A percentile compares a stretch with the other conserved stretches of the same genome.
These are phyloP conservation scores for Orius insidiosus DNA, from an alignment of 1,140 invertebrate genomes.

Conservation along the genomic window DNA sequence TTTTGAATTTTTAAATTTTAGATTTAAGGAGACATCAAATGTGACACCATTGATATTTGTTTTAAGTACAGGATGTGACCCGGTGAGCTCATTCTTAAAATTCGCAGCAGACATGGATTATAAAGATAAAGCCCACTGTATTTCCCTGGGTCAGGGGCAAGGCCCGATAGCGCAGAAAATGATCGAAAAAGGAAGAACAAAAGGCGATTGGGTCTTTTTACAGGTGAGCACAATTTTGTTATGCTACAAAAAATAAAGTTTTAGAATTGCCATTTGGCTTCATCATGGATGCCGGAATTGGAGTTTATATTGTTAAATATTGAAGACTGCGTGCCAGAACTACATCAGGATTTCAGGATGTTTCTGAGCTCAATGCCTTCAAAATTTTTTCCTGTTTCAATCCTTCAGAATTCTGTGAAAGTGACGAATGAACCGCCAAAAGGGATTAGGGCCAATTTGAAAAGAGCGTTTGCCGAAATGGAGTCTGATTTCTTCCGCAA, in stretches of 20 bases:
- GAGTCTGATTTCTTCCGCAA: constrained; percentile 62
- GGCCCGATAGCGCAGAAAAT: constrained; percentile 65
- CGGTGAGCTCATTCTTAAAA: constrained; percentile 58
- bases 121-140: constrained; percentile 54
- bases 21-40: constrained; percentile 52
- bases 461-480: constrained; percentile 61
- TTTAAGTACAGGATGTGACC: constrained; percentile 80
- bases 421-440: constrained; percentile 86
- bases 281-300: constrained; percentile 71
- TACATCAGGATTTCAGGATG: constrained; percentile 57
- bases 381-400: constrained; percentile 69
- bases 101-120: constrained; percentile 67
- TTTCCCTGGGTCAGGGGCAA: constrained; percentile 83
- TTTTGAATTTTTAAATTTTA: constrained; percentile 23
- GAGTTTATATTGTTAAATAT: constrained; percentile 52
- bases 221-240: constrained; percentile 33
- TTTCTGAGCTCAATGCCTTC: constrained; percentile 78
- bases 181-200: constrained; percentile 47
- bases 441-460: constrained; percentile 63
- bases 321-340: constrained; percentile 37
- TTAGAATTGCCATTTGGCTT: constrained; percentile 80
- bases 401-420: constrained; percentile 82
- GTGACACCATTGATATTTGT: constrained; percentile 71
- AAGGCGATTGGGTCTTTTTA: constrained; percentile 70
- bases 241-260: no score